These are phyloP conservation scores for Formica aserva DNA, from an alignment of 2,888 invertebrate genomes.

Conservation along the genomic window DNA sequence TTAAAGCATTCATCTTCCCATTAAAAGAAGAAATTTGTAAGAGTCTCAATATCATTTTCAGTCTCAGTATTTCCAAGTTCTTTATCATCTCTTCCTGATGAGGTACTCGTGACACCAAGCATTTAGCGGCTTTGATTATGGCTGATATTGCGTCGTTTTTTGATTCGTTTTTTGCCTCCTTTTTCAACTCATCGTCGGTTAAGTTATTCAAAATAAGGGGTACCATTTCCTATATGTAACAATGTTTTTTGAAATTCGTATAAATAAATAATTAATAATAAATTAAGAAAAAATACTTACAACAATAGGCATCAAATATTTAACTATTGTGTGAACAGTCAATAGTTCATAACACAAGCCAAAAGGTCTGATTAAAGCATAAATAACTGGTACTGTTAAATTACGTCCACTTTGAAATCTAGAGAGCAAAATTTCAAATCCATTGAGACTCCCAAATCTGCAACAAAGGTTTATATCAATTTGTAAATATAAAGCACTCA, in stretches of 20 bases:
- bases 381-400: slow-evolving; percentile 92
- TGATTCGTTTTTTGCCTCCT: slow-evolving; percentile 97
- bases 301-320: slow-evolving; percentile 96
- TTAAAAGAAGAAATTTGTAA: slow-evolving; percentile 99
- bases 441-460: slow-evolving; percentile 95
- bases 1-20: slow-evolving; percentile 99
- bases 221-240: slow-evolving; percentile 92
- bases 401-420: slow-evolving; percentile 92
- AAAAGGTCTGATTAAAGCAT: slow-evolving; percentile 95
- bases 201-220: slow-evolving; percentile 95
- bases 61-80: slow-evolving; percentile 96
- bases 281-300: slow-evolving; percentile 87
- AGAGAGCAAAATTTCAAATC: slow-evolving; percentile 94
- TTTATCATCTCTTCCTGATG: slow-evolving; percentile 93
- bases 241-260: background rate
- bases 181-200: slow-evolving; percentile 97
- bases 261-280: background rate
- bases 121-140: slow-evolving; percentile 96
- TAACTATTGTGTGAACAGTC: slow-evolving; percentile 95
- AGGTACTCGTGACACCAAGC: slow-evolving; percentile 93
- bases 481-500: background rate
- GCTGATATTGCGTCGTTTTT: slow-evolving; percentile 98
- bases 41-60: slow-evolving; percentile 97
- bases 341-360: slow-evolving; percentile 96
- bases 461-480: slow-evolving; percentile 64